Evolutionary conservation across 2,888 invertebrate genomes (phyloP).

Genomic region (Caenorhabditis imperialis): DNA sequence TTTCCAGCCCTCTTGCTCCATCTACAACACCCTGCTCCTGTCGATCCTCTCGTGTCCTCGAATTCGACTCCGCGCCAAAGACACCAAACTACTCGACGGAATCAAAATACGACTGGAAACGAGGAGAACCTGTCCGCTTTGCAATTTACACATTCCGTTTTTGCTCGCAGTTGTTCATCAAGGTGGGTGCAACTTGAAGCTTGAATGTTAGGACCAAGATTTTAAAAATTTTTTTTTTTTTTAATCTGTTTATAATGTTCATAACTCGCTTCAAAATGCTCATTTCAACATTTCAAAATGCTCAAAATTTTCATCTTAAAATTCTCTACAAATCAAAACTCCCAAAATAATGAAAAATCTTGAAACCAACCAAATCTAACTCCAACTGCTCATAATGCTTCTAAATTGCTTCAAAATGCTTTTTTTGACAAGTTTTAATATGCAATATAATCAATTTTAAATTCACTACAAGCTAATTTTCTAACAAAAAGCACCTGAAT

Average conservation of each 20-base stretch:
- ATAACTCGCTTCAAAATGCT: too few relatives aligned
- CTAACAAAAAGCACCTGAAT: too few relatives aligned
- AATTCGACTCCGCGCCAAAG: conserved; percentile 50
- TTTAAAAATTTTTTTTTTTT: not conserved
- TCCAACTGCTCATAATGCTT: too few relatives aligned
- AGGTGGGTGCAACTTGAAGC: conserved; percentile 39
- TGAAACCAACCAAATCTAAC: not conserved
- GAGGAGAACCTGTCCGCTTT: conserved; percentile 55
- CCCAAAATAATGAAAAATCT: conserved; percentile 1
- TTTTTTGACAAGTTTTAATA: too few relatives aligned
- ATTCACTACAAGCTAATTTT: too few relatives aligned
- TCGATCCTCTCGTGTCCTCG: conserved; percentile 51
- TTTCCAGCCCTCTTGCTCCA: conserved; percentile 61
- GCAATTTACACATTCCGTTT: conserved; percentile 62
- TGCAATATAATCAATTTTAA: too few relatives aligned
- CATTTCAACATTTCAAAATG: too few relatives aligned
- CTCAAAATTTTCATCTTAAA: not conserved
- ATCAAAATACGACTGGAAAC: conserved; percentile 42
- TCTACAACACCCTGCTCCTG: conserved; percentile 60
- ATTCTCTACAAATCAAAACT: conserved; percentile 7
- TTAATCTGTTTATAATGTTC: not conserved
- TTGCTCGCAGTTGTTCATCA: conserved; percentile 59
- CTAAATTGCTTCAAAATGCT: too few relatives aligned
- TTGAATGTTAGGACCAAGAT: not conserved
- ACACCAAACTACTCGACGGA: conserved; percentile 46